Evolutionary conservation across 1,140 invertebrate genomes (phyloP), one percentile per base, ranked within the genome.

Genomic region (Psilanteris sp.): DNA sequence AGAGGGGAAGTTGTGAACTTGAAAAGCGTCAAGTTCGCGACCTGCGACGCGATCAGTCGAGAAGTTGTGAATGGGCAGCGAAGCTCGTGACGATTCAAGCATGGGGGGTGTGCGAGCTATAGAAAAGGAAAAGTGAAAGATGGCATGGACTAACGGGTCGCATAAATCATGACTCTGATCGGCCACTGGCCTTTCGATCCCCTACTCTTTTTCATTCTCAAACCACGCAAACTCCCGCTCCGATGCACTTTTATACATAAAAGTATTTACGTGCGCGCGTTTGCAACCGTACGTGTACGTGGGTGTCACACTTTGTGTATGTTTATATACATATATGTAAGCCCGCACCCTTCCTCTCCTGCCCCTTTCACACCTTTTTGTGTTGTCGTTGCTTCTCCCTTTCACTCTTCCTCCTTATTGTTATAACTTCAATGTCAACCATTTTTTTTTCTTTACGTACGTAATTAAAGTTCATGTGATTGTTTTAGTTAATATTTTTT

Each of bases 41-140:
- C 14, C 36, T 27, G 37, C 24, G 44, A 10, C 20, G 29, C 26
- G 41, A 55, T 55, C 52, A 54, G 43, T 54, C 46, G 31, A 20
- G 15, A 20, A 13, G 39, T 52, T 50, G 46, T 72, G 74, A 77
- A 77, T 73, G 64, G 32, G 46, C n/a, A n/a, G n/a, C 74, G 5
- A 68, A 55, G 9, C 24, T 46, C 22, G 48, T 55, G 61, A 68
- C 61, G 66, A 81, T 77, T 82, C 71, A 72, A 72, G 64, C 14
- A 54, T 29, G 20, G 77, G 20, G 77, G 78, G 75, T 59, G 77
- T 66, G 46, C 67, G 37, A 54, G 27, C 62, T 41, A 52, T 71
- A 79, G 66, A 84, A 80, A 79, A 81, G 82, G 81, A 84, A 84
- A 84, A 84, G 82, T 84, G 82, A 83, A 77, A 70, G 64, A 74